Evolutionary conservation across 2,888 invertebrate species (phyloP).

Genomic region (Dasypogon diadema): DNA sequence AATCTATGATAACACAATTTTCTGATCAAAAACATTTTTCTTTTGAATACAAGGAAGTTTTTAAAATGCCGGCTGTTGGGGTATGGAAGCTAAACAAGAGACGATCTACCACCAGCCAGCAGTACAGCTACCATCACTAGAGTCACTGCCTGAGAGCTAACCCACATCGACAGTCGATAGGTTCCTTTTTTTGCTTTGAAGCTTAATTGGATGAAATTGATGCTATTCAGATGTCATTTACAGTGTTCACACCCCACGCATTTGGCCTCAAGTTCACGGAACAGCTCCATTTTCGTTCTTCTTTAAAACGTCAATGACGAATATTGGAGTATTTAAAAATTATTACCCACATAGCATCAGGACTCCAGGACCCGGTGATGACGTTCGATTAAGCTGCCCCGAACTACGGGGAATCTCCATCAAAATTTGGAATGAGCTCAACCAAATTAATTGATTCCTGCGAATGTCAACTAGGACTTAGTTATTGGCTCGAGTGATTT

Average conservation of each 20-base stretch:
- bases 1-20: slow-evolving; percentile 47
- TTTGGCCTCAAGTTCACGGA: slow-evolving; percentile 7
- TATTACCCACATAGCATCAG: not conserved
- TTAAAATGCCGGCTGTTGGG: slow-evolving; percentile 17
- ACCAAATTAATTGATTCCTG: not conserved
- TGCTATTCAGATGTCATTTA: slow-evolving; percentile 57
- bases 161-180: slow-evolving; percentile 29
- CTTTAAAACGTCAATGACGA: slow-evolving; percentile 19
- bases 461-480: not conserved
- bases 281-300: slow-evolving; percentile 9
- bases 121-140: not conserved
- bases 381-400: slow-evolving; percentile 5
- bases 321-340: slow-evolving; percentile 15
- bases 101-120: not conserved
- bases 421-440: not conserved
- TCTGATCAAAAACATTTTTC: slow-evolving; percentile 40
- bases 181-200: slow-evolving; percentile 49
- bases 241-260: slow-evolving; percentile 46
- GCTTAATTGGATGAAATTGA: slow-evolving; percentile 57
- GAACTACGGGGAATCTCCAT: not conserved
- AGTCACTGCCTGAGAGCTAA: slow-evolving; percentile 2
- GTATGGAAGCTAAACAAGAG: slow-evolving; percentile 8
- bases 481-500: too few species aligned
- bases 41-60: slow-evolving; percentile 31
- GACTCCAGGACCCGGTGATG: not conserved